Evolutionary conservation across 2,888 invertebrate species (phyloP).

Genomic region (Pinctada fucata): DNA sequence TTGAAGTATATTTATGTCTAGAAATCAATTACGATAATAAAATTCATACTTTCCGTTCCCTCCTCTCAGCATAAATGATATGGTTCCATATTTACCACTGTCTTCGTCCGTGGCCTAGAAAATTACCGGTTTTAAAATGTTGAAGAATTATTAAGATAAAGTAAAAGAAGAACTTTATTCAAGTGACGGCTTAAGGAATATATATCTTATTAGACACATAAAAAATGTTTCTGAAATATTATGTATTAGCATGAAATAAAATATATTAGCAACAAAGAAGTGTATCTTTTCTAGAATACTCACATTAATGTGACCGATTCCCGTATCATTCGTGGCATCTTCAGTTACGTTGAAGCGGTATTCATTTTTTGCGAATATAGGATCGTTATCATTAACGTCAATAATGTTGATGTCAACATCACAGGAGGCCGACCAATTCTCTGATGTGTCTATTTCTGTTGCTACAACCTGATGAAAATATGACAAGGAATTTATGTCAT

Average conservation of each 20-base stretch:
- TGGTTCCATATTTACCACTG: background rate
- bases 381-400: conserved; percentile 18
- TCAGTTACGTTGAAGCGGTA: conserved; percentile 13
- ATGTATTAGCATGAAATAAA: too few relatives aligned
- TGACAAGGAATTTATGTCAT: too few relatives aligned
- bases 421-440: background rate
- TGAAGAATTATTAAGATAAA: too few relatives aligned
- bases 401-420: background rate
- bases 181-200: too few relatives aligned
- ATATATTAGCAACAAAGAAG: too few relatives aligned
- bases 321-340: background rate
- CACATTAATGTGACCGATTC: background rate
- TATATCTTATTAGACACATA: too few relatives aligned
- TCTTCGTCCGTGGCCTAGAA: background rate
- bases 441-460: background rate
- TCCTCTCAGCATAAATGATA: background rate
- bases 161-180: too few relatives aligned
- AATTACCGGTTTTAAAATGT: background rate
- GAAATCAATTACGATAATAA: background rate
- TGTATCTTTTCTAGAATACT: background rate
- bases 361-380: background rate
- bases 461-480: background rate
- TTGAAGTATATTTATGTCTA: too few relatives aligned
- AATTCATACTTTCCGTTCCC: background rate
- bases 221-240: too few relatives aligned